phyloP scores from a whole-genome alignment of 2,888 invertebrate species.

The Allacma fusca region DNA sequence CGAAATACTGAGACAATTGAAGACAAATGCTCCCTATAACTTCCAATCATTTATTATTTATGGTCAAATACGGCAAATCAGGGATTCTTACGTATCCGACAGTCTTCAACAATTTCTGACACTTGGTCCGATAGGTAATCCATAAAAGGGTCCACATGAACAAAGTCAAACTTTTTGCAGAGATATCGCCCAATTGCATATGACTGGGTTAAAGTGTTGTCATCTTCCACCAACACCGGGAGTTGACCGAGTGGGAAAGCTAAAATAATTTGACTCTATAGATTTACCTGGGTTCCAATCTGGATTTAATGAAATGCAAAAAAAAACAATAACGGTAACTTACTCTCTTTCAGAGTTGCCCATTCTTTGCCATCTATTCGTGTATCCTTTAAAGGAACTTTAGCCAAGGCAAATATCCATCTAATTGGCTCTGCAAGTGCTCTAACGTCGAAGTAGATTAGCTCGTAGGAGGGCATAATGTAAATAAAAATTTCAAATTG shows the following conservation, averaged over 20 bases:
- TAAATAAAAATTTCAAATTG: no score
- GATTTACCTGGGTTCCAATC: no score
- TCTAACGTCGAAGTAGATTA: constrained; percentile 25
- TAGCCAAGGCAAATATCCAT: constrained; percentile 14
- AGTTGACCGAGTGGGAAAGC: no score
- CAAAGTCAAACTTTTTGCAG: constrained; percentile 68
- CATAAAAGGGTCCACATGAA: constrained; percentile 70
- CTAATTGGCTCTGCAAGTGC: constrained; percentile 33
- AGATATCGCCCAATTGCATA: constrained; percentile 70
- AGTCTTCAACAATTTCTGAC: constrained; percentile 64
- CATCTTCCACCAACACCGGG: constrained; percentile 71
- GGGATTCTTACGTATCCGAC: constrained; percentile 64
- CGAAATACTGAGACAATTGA: no score
- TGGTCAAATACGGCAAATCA: not conserved
- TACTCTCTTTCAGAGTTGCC: not conserved
- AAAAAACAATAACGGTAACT: no score
- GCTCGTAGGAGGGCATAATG: not conserved
- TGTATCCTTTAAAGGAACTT: constrained; percentile 26
- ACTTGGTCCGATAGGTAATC: constrained; percentile 69
- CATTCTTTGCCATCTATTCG: constrained; percentile 14
- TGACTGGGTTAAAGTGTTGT: constrained; percentile 68
- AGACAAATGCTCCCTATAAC: no score
- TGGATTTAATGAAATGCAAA: no score
- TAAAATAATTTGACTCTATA: no score
- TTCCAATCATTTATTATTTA: not conserved